A percentile compares a stretch with the other conserved stretches of the same genome.
phyloP scores from a whole-genome alignment of 2,113 vertebrate genomes.

The Alexandromys fortis region DNA sequence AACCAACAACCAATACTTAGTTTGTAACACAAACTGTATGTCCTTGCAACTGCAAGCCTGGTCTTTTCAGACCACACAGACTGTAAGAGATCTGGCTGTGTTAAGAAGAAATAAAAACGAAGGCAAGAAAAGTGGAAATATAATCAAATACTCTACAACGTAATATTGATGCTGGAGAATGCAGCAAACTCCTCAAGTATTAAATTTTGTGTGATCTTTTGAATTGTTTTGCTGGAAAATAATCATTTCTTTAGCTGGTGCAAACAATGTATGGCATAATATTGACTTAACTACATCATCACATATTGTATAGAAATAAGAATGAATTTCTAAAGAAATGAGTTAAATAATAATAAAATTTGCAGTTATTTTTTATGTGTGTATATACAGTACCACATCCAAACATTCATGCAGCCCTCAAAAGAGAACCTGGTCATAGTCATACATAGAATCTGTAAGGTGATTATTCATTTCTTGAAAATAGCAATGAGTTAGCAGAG shows the following conservation, averaged over 20 bases:
- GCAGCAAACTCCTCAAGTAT: not conserved
- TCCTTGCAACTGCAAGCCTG: not conserved
- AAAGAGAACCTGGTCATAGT: not conserved
- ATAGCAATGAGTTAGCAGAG: not conserved
- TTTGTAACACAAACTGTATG: not conserved
- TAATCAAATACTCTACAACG: not conserved
- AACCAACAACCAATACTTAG: not conserved
- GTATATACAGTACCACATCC: rapidly evolving
- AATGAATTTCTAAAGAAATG: not conserved
- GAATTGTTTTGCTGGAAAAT: not conserved
- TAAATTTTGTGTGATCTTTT: not conserved
- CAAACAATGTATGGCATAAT: not conserved
- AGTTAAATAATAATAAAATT: not conserved
- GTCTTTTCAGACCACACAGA: not conserved
- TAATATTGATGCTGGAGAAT: not conserved
- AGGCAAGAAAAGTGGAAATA: not conserved
- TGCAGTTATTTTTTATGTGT: not conserved
- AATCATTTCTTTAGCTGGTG: not conserved
- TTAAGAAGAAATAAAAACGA: not conserved
- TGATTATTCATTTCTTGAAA: not conserved
- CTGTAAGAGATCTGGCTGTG: not conserved
- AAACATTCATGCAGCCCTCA: not conserved
- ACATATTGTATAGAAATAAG: not conserved
- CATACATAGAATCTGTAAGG: not conserved
- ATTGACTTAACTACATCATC: not conserved